Conservation (phyloP, 2,888 invertebrate species). For the Mylabris sibirica region DNA sequence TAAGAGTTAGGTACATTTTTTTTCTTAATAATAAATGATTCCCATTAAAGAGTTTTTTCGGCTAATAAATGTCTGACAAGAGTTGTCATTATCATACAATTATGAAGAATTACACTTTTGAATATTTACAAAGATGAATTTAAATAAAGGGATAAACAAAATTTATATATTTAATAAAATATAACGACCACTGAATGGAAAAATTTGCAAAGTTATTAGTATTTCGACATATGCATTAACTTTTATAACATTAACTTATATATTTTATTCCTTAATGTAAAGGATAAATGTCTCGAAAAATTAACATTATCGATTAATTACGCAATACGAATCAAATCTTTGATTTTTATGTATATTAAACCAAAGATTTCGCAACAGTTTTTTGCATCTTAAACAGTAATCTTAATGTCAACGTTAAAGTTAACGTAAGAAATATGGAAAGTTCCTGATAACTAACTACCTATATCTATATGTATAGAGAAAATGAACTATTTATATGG, state of each 20-base stretch:
- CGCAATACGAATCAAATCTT: too few species aligned
- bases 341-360: too few species aligned
- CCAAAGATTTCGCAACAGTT: too few species aligned
- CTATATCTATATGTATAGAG: not conserved
- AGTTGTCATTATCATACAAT: conserved; percentile 2
- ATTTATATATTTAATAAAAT: too few species aligned
- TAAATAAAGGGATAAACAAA: too few species aligned
- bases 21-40: not conserved
- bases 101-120: not conserved
- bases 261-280: too few species aligned
- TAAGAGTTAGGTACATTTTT: not conserved
- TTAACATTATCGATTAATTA: too few species aligned
- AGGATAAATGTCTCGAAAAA: too few species aligned
- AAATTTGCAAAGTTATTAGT: not conserved
- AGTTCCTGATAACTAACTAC: not conserved
- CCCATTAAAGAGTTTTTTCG: not conserved
- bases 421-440: not conserved
- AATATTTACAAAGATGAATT: not conserved
- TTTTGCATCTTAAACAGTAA: too few species aligned
- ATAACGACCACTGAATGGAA: too few species aligned
- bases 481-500: not conserved
- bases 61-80: conserved; percentile 1
- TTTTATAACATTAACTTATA: too few species aligned
- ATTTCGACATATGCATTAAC: too few species aligned
- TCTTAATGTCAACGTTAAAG: not conserved